Evolutionary conservation across 2,113 vertebrate genomes (phyloP).

Genomic region (Peucedramus taeniatus): DNA sequence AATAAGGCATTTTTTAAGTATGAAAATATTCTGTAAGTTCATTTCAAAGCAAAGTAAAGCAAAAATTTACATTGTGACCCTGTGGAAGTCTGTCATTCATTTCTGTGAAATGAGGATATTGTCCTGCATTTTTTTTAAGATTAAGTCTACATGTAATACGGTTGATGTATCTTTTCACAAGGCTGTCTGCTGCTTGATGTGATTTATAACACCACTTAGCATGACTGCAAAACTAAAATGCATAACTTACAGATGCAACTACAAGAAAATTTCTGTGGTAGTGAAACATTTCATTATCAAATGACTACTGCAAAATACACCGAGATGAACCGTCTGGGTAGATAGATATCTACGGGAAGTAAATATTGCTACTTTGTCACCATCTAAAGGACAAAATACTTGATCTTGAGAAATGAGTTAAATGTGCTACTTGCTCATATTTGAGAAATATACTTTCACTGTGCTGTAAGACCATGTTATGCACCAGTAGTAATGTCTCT

Average conservation of each 20-base stretch:
- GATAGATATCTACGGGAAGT: neutral
- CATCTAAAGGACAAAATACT: neutral
- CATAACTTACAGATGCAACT: neutral
- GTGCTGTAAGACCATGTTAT: neutral
- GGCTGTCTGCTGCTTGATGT: neutral
- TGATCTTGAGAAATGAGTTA: neutral
- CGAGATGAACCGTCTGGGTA: neutral
- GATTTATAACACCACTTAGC: neutral
- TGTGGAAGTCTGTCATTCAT: neutral
- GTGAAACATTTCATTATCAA: neutral
- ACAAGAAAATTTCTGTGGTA: neutral
- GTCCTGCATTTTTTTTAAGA: neutral
- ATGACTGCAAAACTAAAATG: neutral
- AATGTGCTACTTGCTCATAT: neutral
- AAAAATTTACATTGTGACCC: neutral
- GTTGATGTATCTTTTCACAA: neutral
- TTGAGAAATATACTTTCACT: neutral
- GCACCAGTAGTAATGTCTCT: neutral
- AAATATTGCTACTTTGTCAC: neutral
- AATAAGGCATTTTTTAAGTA: neutral
- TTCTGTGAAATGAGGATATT: neutral
- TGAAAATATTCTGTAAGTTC: neutral
- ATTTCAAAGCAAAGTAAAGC: neutral
- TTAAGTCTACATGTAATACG: neutral
- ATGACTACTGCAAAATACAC: neutral